These are phyloP conservation scores for Eubasilissa regina DNA, from an alignment of 1,140 invertebrate genomes.

Conservation along the genomic window DNA sequence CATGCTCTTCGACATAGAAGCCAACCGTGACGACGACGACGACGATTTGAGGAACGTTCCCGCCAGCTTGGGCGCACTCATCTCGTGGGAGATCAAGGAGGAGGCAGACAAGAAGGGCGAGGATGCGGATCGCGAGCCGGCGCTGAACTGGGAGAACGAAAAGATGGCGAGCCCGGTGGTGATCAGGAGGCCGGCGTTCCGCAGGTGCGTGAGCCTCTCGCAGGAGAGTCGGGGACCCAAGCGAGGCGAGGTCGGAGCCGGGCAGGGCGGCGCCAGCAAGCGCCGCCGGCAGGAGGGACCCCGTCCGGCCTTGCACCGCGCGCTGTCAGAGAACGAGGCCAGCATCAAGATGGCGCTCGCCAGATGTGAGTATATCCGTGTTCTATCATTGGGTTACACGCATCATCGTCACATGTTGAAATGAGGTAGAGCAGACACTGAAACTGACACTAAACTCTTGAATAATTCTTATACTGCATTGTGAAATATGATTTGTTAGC, in stretches of 20 bases:
- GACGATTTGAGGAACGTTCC: slow-evolving; percentile 28
- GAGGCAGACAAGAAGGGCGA: background rate
- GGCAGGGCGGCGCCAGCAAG: background rate
- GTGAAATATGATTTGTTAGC: too few relatives aligned
- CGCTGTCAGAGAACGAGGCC: slow-evolving; percentile 67
- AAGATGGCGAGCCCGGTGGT: background rate
- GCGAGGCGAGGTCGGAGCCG: slow-evolving; percentile 48
- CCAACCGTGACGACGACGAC: slow-evolving; percentile 9
- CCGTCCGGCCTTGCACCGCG: slow-evolving; percentile 64
- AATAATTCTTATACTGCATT: too few relatives aligned
- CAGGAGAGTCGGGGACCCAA: slow-evolving; percentile 33
- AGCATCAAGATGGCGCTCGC: slow-evolving; percentile 69
- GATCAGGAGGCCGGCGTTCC: background rate
- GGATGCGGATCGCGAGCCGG: background rate
- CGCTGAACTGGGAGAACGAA: background rate
- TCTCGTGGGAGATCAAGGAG: slow-evolving; percentile 49
- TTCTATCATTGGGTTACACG: too few relatives aligned
- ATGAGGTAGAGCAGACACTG: too few relatives aligned
- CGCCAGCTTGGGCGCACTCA: slow-evolving; percentile 39
- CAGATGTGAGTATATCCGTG: slow-evolving; percentile 66
- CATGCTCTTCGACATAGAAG: slow-evolving; percentile 49
- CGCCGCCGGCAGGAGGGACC: background rate
- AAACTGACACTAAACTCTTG: too few relatives aligned
- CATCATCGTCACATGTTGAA: too few relatives aligned
- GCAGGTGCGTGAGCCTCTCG: slow-evolving; percentile 46